phyloP scores from a whole-genome alignment of 2,888 invertebrate species.

The Spodoptera exigua region DNA sequence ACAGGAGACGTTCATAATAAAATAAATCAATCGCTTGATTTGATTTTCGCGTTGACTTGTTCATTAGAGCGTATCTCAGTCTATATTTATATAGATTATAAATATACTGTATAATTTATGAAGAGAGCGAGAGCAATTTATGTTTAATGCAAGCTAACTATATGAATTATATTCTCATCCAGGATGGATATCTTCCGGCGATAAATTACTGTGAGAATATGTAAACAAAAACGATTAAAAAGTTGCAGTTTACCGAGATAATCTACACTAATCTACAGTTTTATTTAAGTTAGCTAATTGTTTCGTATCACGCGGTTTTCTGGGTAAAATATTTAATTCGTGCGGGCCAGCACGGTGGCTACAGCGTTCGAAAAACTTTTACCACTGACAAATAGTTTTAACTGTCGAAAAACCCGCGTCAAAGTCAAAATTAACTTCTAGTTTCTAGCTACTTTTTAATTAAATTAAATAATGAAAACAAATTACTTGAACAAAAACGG shows the following conservation, averaged over 20 bases:
- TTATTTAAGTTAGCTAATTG: constrained; percentile 23
- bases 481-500: constrained; percentile 28
- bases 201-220: constrained; percentile 20
- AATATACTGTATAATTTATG: not conserved
- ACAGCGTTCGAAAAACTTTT: constrained; percentile 50
- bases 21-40: too few species aligned
- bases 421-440: constrained; percentile 57
- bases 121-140: constrained; percentile 10
- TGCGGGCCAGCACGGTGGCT: constrained; percentile 21
- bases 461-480: constrained; percentile 58
- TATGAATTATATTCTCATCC: constrained; percentile 10
- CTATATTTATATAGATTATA: too few species aligned
- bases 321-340: constrained; percentile 32
- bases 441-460: constrained; percentile 55
- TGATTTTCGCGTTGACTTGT: not conserved
- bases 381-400: constrained; percentile 60
- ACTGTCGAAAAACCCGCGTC: constrained; percentile 51
- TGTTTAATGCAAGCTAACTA: not conserved
- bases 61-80: not conserved
- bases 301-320: constrained; percentile 26
- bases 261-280: constrained; percentile 14
- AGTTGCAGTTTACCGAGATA: constrained; percentile 7
- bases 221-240: constrained; percentile 21
- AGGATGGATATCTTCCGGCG: constrained; percentile 18
- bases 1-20: too few species aligned